phyloP scores from a whole-genome alignment of 1,140 invertebrate genomes.

The Temnothorax longispinosus region DNA sequence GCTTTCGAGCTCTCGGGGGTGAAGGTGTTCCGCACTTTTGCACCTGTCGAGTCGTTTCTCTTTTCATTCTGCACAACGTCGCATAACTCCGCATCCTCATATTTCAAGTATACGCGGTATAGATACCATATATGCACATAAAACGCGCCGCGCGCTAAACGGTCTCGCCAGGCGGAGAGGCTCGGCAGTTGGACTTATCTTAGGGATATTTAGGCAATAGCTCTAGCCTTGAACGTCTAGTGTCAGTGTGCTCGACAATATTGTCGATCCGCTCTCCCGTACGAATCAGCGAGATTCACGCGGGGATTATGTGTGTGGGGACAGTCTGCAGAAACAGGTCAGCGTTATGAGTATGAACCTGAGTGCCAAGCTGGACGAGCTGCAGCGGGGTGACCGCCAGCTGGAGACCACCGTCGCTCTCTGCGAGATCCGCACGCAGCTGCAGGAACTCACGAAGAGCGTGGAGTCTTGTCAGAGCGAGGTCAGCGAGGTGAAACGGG shows the following conservation, averaged over 20 bases:
- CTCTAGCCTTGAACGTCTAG: conserved; percentile 73
- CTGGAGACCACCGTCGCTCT: conserved; percentile 95
- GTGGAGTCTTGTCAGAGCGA: conserved; percentile 97
- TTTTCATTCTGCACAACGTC: conserved; percentile 4
- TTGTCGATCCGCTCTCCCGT: conserved; percentile 66
- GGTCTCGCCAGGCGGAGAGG: conserved; percentile 56
- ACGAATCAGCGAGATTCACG: conserved; percentile 72
- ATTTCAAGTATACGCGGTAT: background rate
- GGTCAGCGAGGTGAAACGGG: conserved; percentile 95
- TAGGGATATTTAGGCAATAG: conserved; percentile 58
- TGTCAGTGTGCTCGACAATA: conserved; percentile 70
- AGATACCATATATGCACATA: conserved; percentile 3
- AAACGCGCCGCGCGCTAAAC: conserved; percentile 34
- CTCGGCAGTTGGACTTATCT: conserved; percentile 74
- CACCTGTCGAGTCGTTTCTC: conserved; percentile 31
- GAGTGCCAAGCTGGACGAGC: conserved; percentile 95
- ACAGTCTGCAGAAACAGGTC: conserved; percentile 97
- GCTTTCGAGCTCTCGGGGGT: conserved; percentile 15
- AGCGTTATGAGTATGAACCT: conserved; percentile 98
- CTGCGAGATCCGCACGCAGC: conserved; percentile 95
- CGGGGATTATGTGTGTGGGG: conserved; percentile 76
- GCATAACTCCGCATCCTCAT: conserved; percentile 17
- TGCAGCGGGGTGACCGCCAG: conserved; percentile 94
- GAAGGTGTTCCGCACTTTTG: conserved; percentile 25
- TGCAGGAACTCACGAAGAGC: conserved; percentile 96